Conservation (phyloP, 2,888 invertebrate species). For the Oscheius sp. region DNA sequence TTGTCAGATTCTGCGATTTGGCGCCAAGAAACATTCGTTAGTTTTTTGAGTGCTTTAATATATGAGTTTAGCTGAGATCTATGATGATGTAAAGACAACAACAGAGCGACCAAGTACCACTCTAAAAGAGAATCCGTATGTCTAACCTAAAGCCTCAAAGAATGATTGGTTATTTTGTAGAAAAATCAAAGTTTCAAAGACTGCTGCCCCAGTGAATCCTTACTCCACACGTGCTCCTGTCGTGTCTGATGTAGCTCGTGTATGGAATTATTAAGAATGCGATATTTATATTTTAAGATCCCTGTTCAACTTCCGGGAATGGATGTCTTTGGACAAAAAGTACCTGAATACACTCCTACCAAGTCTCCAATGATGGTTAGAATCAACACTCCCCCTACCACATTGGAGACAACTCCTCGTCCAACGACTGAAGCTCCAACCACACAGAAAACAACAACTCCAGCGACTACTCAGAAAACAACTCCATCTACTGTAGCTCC, state of each 20-base stretch:
- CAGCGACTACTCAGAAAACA: background rate
- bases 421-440: constrained; percentile 4
- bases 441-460: background rate
- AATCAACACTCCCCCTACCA: background rate
- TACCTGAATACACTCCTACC: constrained; percentile 23
- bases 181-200: constrained; percentile 11
- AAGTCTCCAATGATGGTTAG: background rate
- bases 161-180: background rate
- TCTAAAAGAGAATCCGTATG: constrained; percentile 11
- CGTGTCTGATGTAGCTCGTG: background rate
- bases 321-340: constrained; percentile 21
- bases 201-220: constrained; percentile 7
- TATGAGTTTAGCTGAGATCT: constrained; percentile 24
- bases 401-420: background rate
- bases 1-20: constrained; percentile 68
- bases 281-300: background rate
- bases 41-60: constrained; percentile 4
- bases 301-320: background rate
- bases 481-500: background rate
- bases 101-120: constrained; percentile 18
- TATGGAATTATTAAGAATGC: background rate
- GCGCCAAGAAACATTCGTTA: constrained; percentile 62
- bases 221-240: background rate
- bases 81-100: constrained; percentile 20
- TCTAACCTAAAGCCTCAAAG: constrained; percentile 4